Conservation (phyloP, 2,797 vertebrate species). For the Benthosema pterotum region DNA sequence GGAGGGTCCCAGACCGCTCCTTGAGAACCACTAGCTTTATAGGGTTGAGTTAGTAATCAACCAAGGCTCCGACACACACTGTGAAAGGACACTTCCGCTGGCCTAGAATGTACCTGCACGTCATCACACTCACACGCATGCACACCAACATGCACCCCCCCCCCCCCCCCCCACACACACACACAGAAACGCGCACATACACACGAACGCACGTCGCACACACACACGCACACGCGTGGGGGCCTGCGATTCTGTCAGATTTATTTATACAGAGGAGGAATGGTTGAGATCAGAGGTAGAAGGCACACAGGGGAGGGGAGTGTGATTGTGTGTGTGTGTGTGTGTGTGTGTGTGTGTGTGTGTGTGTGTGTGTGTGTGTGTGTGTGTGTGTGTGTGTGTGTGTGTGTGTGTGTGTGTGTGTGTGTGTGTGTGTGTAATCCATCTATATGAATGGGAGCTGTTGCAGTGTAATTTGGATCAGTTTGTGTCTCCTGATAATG, state of each 20-base stretch:
- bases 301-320: constrained; percentile 31
- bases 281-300: constrained; percentile 65
- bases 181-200: constrained; percentile 37
- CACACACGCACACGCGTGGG: constrained; percentile 1
- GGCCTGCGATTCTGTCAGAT: constrained; percentile 52
- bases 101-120: constrained; percentile 68
- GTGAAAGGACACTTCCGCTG: constrained; percentile 87
- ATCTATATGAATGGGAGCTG: constrained; percentile 93
- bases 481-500: constrained; percentile 98
- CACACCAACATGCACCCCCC: too few species aligned
- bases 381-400: constrained; percentile 4
- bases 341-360: constrained; percentile 16
- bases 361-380: constrained; percentile 5
- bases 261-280: constrained; percentile 67
- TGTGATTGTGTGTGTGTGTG: constrained; percentile 8
- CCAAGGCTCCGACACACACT: constrained; percentile 60
- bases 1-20: too few species aligned
- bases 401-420: constrained; percentile 1
- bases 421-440: constrained; percentile 73
- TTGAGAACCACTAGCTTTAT: too few species aligned
- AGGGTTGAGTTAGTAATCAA: constrained; percentile 3
- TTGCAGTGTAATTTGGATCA: constrained; percentile 94
- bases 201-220: constrained; percentile 14
- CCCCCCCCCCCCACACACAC: constrained; percentile 25
- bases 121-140: constrained; percentile 52